Percentiles rank a stretch among this genome's conserved stretches.
These are phyloP conservation scores for Xiphophorus birchmanni DNA, from an alignment of 2,797 vertebrate genomes.

Conservation along the genomic window DNA sequence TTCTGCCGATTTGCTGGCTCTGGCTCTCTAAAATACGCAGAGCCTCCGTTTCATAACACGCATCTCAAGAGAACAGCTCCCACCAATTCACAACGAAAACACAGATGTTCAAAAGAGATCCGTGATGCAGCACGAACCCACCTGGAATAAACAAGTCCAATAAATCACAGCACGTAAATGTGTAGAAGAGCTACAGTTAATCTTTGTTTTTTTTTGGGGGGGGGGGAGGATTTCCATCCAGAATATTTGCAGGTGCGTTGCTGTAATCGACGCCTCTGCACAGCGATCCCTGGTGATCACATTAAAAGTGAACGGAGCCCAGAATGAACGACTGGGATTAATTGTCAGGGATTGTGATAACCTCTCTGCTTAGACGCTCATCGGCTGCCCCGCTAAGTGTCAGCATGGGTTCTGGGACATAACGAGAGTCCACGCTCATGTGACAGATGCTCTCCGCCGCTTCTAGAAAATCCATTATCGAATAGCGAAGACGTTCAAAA, in stretches of 20 bases:
- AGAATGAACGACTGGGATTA: slow-evolving; percentile 6
- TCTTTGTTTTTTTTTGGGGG: neutral
- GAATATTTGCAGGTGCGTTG: slow-evolving; percentile 15
- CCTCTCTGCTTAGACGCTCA: neutral
- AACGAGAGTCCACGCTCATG: slow-evolving; percentile 1
- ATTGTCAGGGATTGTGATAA: slow-evolving; percentile 10
- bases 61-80: slow-evolving; percentile 14
- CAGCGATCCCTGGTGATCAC: slow-evolving; percentile 6
- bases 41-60: slow-evolving; percentile 11
- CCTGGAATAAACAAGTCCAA: neutral
- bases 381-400: neutral
- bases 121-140: slow-evolving; percentile 14
- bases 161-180: neutral
- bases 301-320: slow-evolving; percentile 15
- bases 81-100: slow-evolving; percentile 37
- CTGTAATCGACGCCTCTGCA: neutral
- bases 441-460: neutral
- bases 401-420: neutral
- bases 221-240: neutral
- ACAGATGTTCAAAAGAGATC: slow-evolving; percentile 12
- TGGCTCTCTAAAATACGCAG: slow-evolving; percentile 23
- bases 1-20: slow-evolving; percentile 15
- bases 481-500: neutral
- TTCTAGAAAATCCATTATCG: neutral
- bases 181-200: slow-evolving; percentile 4